Evolutionary conservation across 2,797 vertebrate species (phyloP), one percentile per base, ranked within the genome.

Genomic region (Coregonus ussuriensis): DNA sequence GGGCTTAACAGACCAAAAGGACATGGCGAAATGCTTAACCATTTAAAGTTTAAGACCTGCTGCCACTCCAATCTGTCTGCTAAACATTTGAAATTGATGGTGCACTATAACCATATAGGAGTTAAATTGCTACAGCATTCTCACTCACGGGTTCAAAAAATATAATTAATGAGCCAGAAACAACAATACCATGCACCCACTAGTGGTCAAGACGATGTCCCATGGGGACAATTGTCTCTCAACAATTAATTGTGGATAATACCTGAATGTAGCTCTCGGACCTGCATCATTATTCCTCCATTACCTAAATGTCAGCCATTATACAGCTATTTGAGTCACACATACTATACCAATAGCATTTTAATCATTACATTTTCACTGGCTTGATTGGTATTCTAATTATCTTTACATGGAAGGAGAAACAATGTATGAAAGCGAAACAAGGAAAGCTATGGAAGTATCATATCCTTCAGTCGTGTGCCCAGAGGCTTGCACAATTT

Each of bases 401-500:
- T 83, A 85, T 86, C 82, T 84, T 82, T 79, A 82, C 79, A 82
- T 37, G 68, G 71, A 70, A 53, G 47, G 74, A 82, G 82, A 80
- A 69, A 83, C 82, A 86, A 87, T 63, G 70, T 79, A 72, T 79
- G 73, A 1, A 5, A 35, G 52, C 25, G 63, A 81, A 88, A 84
- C 74, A 76, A 66, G 68, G 65, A 62, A 83, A 73, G 77, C 72
- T 81, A 80, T 74, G 72, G 33, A 80, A 65, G 77, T 41, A 72
- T 83, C 75, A 81, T 81, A 83, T 77, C 21, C 68, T 62, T 72
- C 7, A 18, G 80, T 76, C 78, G 78, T 76, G 76, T 68, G 78
- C 85, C 90, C 80, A 33, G 52, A 87, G 86, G 88, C 76, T 52
- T 74, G 72, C 53, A 78, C 85, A 82, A 86, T 88, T 88, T 71